Conservation (phyloP, 2,888 invertebrate species). For the Torymus tubicola region DNA sequence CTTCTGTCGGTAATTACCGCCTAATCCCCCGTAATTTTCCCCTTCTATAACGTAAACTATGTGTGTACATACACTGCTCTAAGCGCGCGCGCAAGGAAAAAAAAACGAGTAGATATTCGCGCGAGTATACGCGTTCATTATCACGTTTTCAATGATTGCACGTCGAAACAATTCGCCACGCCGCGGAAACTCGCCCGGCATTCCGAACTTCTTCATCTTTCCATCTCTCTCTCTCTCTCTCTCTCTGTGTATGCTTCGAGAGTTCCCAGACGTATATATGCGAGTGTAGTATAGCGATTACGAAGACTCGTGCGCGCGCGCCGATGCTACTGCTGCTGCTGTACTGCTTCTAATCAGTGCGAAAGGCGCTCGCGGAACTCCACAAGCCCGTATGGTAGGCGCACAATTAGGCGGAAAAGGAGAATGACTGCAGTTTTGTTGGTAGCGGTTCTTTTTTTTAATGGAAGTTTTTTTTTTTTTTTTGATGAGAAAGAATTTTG, state of each 20-base stretch:
- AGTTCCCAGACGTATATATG: too few relatives aligned
- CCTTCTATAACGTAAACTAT: background rate
- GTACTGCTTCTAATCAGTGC: slow-evolving; percentile 38
- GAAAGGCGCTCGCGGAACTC: background rate
- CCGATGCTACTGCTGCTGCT: background rate
- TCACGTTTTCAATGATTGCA: slow-evolving; percentile 49
- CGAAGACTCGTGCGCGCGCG: slow-evolving; percentile 6
- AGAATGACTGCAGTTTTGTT: too few relatives aligned
- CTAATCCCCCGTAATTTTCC: slow-evolving; percentile 28
- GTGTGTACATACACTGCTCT: background rate
- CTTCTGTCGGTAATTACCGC: background rate
- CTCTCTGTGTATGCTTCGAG: background rate
- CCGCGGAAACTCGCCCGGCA: slow-evolving; percentile 26
- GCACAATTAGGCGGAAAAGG: too few relatives aligned
- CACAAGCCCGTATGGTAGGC: background rate
- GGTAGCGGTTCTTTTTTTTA: too few relatives aligned
- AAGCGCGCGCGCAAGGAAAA: background rate
- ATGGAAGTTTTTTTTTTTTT: too few relatives aligned
- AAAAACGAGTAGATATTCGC: background rate
- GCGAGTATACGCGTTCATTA: slow-evolving; percentile 35
- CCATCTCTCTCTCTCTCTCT: background rate
- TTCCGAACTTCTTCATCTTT: background rate
- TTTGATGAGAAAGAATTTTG: too few relatives aligned
- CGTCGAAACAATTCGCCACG: slow-evolving; percentile 31
- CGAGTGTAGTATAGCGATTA: slow-evolving; percentile 19